Conservation (phyloP, 2,888 invertebrate species). For the Plemyria rubiginata region DNA sequence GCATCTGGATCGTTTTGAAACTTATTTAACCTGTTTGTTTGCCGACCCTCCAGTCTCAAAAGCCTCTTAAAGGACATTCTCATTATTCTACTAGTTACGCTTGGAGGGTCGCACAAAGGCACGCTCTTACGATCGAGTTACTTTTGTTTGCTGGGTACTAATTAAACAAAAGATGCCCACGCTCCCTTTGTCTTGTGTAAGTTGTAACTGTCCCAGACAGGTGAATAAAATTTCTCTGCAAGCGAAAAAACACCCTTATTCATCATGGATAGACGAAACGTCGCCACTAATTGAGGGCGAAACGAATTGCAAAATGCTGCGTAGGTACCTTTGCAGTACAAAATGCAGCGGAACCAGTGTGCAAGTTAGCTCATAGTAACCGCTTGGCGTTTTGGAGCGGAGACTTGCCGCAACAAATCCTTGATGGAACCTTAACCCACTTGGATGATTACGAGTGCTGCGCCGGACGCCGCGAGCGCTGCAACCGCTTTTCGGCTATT, state of each 20-base stretch:
- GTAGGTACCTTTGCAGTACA: slow-evolving; percentile 52
- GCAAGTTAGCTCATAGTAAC: slow-evolving; percentile 81
- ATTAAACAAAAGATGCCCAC: slow-evolving; percentile 78
- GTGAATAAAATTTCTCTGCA: slow-evolving; percentile 61
- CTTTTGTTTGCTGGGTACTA: slow-evolving; percentile 76
- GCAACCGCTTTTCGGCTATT: slow-evolving; percentile 62
- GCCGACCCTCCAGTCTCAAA: slow-evolving; percentile 68
- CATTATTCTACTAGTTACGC: slow-evolving; percentile 68
- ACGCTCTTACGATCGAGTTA: slow-evolving; percentile 75
- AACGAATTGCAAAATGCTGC: slow-evolving; percentile 60
- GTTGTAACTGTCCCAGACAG: slow-evolving; percentile 61
- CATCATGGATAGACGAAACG: slow-evolving; percentile 64
- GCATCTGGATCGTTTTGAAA: slow-evolving; percentile 85
- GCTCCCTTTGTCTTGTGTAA: slow-evolving; percentile 55
- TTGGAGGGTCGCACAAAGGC: slow-evolving; percentile 68
- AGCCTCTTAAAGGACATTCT: slow-evolving; percentile 71
- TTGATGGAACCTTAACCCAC: slow-evolving; percentile 84
- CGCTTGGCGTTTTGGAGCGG: slow-evolving; percentile 81
- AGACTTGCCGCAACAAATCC: slow-evolving; percentile 85
- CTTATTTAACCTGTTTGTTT: slow-evolving; percentile 82
- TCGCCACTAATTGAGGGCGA: slow-evolving; percentile 60
- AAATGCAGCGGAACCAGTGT: slow-evolving; percentile 79
- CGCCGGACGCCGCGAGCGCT: slow-evolving; percentile 57
- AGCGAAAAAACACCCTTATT: slow-evolving; percentile 54
- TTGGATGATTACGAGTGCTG: slow-evolving; percentile 82